Evolutionary conservation across 2,797 vertebrate genomes (phyloP).

Genomic region (Neosilurus hyrtlii): DNA sequence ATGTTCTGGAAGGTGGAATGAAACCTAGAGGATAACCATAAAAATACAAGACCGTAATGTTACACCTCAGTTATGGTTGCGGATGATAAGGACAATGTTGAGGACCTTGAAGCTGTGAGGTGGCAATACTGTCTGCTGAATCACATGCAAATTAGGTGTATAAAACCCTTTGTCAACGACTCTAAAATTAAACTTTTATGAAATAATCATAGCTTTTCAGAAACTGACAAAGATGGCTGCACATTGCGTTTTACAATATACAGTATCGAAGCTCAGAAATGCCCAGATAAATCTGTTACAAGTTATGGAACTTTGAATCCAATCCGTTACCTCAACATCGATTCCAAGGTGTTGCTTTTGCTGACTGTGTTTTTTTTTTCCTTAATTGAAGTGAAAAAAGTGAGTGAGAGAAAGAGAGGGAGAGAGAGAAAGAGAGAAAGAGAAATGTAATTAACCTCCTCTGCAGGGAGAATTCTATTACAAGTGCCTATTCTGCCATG

Average conservation of each 20-base stretch:
- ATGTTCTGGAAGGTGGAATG: neutral
- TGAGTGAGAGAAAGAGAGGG: neutral
- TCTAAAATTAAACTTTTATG: neutral
- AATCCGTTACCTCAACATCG: constrained; percentile 74
- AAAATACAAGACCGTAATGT: neutral
- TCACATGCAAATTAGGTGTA: neutral
- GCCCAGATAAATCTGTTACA: constrained; percentile 55
- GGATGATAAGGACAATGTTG: neutral
- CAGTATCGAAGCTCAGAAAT: neutral
- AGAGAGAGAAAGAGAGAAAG: constrained; percentile 33
- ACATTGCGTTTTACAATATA: neutral
- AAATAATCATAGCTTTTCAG: neutral
- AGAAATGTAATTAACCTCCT: constrained; percentile 93
- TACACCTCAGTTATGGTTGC: neutral
- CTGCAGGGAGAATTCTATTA: constrained; percentile 91
- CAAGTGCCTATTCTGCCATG: constrained; percentile 87
- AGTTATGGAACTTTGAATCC: constrained; percentile 77
- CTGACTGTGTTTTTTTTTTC: constrained; percentile 72
- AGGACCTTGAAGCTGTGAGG: neutral
- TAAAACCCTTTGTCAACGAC: neutral
- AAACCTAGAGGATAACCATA: neutral
- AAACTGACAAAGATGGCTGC: constrained; percentile 7
- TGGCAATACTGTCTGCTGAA: neutral
- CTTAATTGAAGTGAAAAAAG: constrained; percentile 41
- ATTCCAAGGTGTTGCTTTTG: constrained; percentile 67